phyloP scores from a whole-genome alignment of 1,140 invertebrate genomes.

The Oryctes rhinoceros region DNA sequence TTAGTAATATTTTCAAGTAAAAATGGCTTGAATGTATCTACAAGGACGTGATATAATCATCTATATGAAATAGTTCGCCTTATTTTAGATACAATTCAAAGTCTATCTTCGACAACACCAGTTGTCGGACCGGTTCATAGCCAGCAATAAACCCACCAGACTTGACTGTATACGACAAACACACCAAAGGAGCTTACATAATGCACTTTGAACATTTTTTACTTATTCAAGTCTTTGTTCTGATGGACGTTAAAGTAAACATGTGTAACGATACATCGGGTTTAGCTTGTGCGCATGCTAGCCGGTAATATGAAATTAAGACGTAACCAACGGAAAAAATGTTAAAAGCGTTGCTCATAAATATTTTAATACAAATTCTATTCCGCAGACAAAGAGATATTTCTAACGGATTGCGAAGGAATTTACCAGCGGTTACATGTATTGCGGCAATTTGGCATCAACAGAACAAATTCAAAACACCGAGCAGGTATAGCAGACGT shows the following conservation, averaged over 20 bases:
- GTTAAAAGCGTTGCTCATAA: not conserved
- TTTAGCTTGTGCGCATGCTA: not conserved
- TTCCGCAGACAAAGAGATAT: not conserved
- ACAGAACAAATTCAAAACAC: not conserved
- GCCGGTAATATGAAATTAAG: not conserved
- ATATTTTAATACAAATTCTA: conserved; percentile 1
- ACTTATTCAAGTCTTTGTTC: not conserved
- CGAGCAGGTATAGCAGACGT: not conserved
- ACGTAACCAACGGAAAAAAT: not conserved
- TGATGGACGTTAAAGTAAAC: not conserved
- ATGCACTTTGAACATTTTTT: conserved; percentile 11
- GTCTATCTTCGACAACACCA: conserved; percentile 29
- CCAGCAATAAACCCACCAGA: conserved; percentile 25
- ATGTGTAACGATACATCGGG: not conserved
- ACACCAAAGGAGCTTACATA: conserved; percentile 14
- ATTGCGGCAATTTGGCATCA: not conserved
- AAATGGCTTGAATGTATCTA: not conserved
- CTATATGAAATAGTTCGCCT: conserved; percentile 8
- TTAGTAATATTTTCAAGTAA: not conserved
- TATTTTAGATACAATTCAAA: conserved; percentile 34
- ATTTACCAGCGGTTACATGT: not conserved
- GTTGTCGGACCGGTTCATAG: conserved; percentile 26
- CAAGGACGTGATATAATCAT: conserved; percentile 17
- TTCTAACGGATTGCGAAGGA: conserved; percentile 1
- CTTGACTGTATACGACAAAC: conserved; percentile 27